Evolutionary conservation across 2,797 vertebrate species (phyloP), one percentile per base, ranked within the genome.

Genomic region (Spea hammondii): DNA sequence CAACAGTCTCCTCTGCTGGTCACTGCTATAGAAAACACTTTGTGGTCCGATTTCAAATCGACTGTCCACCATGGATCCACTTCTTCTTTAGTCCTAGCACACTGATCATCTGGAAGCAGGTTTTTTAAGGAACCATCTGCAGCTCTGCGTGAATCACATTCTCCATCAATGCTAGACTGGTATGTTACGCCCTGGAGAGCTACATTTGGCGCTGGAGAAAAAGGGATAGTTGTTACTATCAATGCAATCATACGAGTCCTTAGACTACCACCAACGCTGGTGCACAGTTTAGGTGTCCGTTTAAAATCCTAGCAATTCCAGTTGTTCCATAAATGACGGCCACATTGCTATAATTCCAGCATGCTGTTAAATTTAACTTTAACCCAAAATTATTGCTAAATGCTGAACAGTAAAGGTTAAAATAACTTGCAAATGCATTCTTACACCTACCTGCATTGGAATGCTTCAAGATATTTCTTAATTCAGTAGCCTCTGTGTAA

Each of bases 1-100:
- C 72, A 77, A n/a, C 76, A 55, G 12, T 83, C 68, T 74, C 65
- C 81, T 45, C 59, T 64, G 68, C 60, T 83, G 10, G 76, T 85
- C 57, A 85, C 67, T 5, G 82, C 83, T 11, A 85, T 74, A 44
- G 71, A 82, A 57, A 71, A 84, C 17, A 86, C n/a, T 5, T 79
- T 77, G 65, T 83, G 73, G 7, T 14, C 49, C 13, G 80, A 79
- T 50, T 53, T 57, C 80, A 84, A 49, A 60, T 86, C 83, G 47
- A 84, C n/a, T 54, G 73, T 82, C 82, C 66, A 75, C 74, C 83
- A 85, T 1, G 82, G 83, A 8, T 74, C 73, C 65, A 72, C 44
- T 17, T 85, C 84, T 54, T 49, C 53, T 0, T 47, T 50, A 0
- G 76, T 85, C 70, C 77, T 54, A 65, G 82, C 59, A 48, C 85